Conservation (phyloP, 2,113 vertebrate species). For the Phylloscopus trochiloides region DNA sequence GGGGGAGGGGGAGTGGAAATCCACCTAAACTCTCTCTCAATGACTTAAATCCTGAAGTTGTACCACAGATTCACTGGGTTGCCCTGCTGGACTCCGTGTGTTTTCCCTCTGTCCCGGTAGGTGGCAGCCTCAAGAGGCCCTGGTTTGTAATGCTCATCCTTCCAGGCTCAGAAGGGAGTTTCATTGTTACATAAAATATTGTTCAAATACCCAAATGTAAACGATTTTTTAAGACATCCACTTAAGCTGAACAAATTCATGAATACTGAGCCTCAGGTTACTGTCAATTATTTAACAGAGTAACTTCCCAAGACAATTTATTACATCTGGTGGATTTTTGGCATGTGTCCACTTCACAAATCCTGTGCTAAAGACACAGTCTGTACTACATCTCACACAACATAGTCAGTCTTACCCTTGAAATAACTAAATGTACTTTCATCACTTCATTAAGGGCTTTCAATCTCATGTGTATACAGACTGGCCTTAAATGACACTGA, state of each 20-base stretch:
- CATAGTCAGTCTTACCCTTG: neutral
- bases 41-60: rapidly evolving
- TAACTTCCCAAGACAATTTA: neutral
- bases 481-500: neutral
- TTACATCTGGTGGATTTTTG: neutral
- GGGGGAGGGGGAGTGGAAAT: neutral
- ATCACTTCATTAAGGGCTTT: neutral
- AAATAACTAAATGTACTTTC: neutral
- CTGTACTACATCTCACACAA: neutral
- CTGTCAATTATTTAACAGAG: neutral
- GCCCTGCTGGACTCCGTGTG: neutral
- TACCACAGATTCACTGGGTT: rapidly evolving
- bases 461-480: neutral
- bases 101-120: neutral
- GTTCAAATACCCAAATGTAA: neutral
- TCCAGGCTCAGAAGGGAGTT: neutral
- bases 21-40: neutral
- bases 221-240: neutral
- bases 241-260: neutral
- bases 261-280: slow-evolving; percentile 3
- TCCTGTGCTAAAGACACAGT: neutral
- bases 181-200: neutral
- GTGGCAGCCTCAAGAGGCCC: neutral
- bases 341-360: neutral
- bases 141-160: neutral